Evolutionary conservation across 2,113 vertebrate genomes (phyloP).

Genomic region (Zosterops hypoxanthus): DNA sequence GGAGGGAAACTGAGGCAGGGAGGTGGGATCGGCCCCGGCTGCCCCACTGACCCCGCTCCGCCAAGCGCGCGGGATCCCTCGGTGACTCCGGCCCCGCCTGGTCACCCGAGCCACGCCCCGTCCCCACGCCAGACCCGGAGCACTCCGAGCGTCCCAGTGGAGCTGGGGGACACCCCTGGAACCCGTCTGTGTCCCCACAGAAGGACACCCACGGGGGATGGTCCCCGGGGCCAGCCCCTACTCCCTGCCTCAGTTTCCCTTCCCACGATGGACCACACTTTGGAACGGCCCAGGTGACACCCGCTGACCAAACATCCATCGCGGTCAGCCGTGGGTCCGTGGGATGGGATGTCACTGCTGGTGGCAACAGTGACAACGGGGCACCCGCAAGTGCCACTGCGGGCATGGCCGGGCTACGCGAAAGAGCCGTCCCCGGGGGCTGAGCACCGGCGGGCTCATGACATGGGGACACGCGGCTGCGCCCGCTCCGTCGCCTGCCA

Average conservation of each 20-base stretch:
- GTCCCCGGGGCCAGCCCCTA: too few relatives aligned
- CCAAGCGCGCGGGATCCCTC: too few relatives aligned
- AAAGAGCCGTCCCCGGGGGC: neutral
- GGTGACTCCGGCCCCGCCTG: neutral
- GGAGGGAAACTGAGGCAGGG: neutral
- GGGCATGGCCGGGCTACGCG: neutral
- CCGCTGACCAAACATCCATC: accelerated
- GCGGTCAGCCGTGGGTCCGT: accelerated
- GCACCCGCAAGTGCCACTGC: neutral
- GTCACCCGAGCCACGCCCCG: neutral
- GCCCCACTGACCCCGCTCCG: neutral
- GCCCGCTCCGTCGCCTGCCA: constrained; percentile 20
- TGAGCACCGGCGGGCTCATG: neutral
- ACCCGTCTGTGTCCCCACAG: neutral
- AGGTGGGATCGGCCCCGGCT: neutral
- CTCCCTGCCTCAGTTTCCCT: neutral
- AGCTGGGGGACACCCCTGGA: neutral
- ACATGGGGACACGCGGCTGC: neutral
- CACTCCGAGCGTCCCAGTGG: neutral
- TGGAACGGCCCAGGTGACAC: neutral
- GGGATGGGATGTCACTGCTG: neutral
- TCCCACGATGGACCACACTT: neutral
- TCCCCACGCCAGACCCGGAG: neutral
- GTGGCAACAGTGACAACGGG: neutral
- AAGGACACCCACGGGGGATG: neutral